Base-by-base conservation (phyloP, 1,140 invertebrate species). In the Trichonephila clavata region DNA sequence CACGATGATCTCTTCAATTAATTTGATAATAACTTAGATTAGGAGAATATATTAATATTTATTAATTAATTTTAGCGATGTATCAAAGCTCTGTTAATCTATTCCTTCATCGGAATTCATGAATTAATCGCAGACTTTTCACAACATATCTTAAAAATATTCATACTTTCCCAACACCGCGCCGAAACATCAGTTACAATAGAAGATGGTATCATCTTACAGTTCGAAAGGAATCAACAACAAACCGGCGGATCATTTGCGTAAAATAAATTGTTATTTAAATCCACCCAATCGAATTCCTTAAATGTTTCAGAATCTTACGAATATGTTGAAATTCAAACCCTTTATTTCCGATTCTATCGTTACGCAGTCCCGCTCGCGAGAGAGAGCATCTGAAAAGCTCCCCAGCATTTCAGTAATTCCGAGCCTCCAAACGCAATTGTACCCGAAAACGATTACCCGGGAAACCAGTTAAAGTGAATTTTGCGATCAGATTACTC, bases 401-500 rank as follows among this genome's bases (percentile, higher is more conserved):
- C 71, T 32, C 32, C 32, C 32, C 21, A 65, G 61, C 86, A 61
- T 63, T 87, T 87, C 86, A 63, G 27, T 87, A 87, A 87, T 84
- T 84, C 57, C 50, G 57, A 84, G 83, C 43, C 86, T 63, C 43
- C n/a, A 43, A 83, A 24, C 32, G 86, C 86, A 87, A 87, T 87
- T 39, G 86, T 63, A 87, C 27, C 61, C 59, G 65, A 77, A 43
- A 92, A 80, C 57, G 90, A 92, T 84, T 84, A 65, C 57, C 63
- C 68, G 50, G 43, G 68, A 88, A 93, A 60, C 71, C 57, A 92
- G 91, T 92, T 92, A 86, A 92, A 92, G 91, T 92, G 86, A 93
- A 93, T 93, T 86, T 93, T 88, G 39, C 84, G 65, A 93, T 93
- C 92, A 93, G 92, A 93, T 93, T 93, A 80, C 92, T 13, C 71